Base-by-base conservation (phyloP, 2,113 vertebrate genomes). In the Pelobates fuscus region DNA sequence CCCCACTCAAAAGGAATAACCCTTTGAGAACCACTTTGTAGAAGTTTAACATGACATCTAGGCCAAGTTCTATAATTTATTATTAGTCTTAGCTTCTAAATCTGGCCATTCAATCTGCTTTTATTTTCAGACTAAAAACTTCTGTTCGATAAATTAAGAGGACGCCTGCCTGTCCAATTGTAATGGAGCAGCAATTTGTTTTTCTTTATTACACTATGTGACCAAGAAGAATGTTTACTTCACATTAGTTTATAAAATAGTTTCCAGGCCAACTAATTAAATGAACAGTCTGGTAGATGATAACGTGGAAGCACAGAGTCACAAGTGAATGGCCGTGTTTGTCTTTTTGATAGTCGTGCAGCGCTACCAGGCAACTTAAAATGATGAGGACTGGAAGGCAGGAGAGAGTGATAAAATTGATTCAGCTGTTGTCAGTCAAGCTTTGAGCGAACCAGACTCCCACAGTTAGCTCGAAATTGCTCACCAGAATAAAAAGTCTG, bases 341-440 rank as follows among this genome's bases (percentile, higher is more conserved):
- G 60, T 15, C 27, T 10, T 30, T 32, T 29, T 62, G 5, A 62
- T 20, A 15, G 27, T 12, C 11, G 27, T 20, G 27, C 29, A n/a
- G 29, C 8, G 60, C 18, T 62, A 62, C 60, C 17, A 62, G 26
- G 18, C 15, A 26, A 62, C 27, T 32, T 29, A 62, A 17, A 32
- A 62, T 62, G 30, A 62, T 20, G 18, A 30, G 6, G 2, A 7
- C 60, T 62, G 27, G 26, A 62, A 62, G 60, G 18, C 4, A 62
- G 60, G 27, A 20, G 26, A 62, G 29, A 62, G 17, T 17, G 29
- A 30, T 32, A 30, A 32, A 62, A 62, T 62, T 30, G 60, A 62
- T 62, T 60, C 58, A 60, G 8, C 25, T 60, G 58, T 49, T 55
- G 52, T 32, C 60, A 32, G 60, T 62, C 60, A 62, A n/a, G 52